Conservation (phyloP, 2,888 invertebrate genomes). For the Heteromyza rotundicornis region DNA sequence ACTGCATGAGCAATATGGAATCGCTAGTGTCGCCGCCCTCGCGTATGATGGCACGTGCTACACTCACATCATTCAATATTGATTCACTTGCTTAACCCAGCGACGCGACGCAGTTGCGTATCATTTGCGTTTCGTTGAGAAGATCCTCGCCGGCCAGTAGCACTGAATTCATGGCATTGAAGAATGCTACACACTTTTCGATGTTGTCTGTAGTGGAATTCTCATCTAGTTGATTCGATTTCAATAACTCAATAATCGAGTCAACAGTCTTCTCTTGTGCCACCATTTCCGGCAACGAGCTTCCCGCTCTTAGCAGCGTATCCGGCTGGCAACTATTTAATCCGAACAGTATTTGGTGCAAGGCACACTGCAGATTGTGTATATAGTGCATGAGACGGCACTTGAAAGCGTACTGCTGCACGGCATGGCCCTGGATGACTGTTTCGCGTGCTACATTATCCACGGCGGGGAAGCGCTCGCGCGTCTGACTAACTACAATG, state of each 20-base stretch:
- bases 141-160: slow-evolving; percentile 70
- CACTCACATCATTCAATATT: slow-evolving; percentile 72
- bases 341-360: slow-evolving; percentile 74
- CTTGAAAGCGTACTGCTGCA: slow-evolving; percentile 88
- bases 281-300: slow-evolving; percentile 85
- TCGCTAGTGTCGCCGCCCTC: slow-evolving; percentile 70
- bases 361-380: slow-evolving; percentile 77
- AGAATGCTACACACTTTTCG: slow-evolving; percentile 85
- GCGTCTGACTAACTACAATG: slow-evolving; percentile 85
- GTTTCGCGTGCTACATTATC: slow-evolving; percentile 75
- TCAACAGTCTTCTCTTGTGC: slow-evolving; percentile 92
- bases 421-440: slow-evolving; percentile 81
- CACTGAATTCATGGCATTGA: slow-evolving; percentile 86
- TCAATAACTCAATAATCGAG: slow-evolving; percentile 84
- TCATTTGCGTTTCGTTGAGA: slow-evolving; percentile 71
- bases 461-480: slow-evolving; percentile 82
- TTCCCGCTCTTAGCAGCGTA: slow-evolving; percentile 82
- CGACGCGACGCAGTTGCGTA: slow-evolving; percentile 66
- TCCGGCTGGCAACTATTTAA: slow-evolving; percentile 84
- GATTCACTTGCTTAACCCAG: slow-evolving; percentile 75
- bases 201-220: slow-evolving; percentile 86
- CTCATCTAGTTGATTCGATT: slow-evolving; percentile 93
- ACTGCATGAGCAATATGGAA: slow-evolving; percentile 76
- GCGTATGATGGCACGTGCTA: slow-evolving; percentile 68
- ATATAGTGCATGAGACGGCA: slow-evolving; percentile 80